phyloP scores from a whole-genome alignment of 2,888 invertebrate species.

The Nematopogon swammerdamellus region DNA sequence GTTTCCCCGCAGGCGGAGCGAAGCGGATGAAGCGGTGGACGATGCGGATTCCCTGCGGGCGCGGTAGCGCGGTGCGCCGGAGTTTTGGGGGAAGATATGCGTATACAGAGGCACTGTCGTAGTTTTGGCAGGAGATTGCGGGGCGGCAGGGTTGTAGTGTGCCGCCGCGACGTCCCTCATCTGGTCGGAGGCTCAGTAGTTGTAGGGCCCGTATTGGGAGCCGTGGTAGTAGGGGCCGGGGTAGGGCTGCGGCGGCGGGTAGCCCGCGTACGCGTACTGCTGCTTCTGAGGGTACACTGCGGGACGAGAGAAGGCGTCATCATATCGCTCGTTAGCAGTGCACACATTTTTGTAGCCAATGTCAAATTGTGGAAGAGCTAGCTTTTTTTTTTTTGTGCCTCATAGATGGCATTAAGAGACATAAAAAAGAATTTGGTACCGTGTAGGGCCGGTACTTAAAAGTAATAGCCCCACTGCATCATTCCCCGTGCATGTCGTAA shows the following conservation, averaged over 20 bases:
- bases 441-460: too few relatives aligned
- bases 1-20: background rate
- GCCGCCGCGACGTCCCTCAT: slow-evolving; percentile 51
- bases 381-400: too few relatives aligned
- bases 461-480: too few relatives aligned
- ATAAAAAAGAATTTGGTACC: too few relatives aligned
- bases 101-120: slow-evolving; percentile 13
- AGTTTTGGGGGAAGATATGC: slow-evolving; percentile 15
- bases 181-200: slow-evolving; percentile 70
- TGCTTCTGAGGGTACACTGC: slow-evolving; percentile 93
- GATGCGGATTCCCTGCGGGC: too few relatives aligned
- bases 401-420: too few relatives aligned
- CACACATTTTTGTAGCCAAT: too few relatives aligned
- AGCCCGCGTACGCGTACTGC: slow-evolving; percentile 87
- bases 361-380: too few relatives aligned
- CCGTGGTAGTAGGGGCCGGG: slow-evolving; percentile 89
- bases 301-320: slow-evolving; percentile 11
- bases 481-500: too few relatives aligned
- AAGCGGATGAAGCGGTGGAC: background rate
- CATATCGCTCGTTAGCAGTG: background rate
- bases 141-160: slow-evolving; percentile 43
- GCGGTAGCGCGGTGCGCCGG: slow-evolving; percentile 12
- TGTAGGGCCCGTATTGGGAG: slow-evolving; percentile 90
- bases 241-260: slow-evolving; percentile 79
- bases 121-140: slow-evolving; percentile 47